Evolutionary conservation across 2,888 invertebrate species (phyloP), one percentile per base, ranked within the genome.

Genomic region (Stenodema calcarata): DNA sequence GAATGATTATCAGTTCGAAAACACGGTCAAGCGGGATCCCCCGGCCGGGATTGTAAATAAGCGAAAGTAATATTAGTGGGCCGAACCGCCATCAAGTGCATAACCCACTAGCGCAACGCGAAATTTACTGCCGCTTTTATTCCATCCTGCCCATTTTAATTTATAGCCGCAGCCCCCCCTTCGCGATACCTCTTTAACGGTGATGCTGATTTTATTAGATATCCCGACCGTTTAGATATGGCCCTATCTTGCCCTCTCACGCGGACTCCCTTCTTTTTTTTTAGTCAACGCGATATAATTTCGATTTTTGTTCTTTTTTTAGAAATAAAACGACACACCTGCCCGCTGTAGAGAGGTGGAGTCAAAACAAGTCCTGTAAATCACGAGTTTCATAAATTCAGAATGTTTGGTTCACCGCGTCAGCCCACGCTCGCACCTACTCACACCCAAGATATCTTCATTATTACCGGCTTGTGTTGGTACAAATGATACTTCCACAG

Each of bases 31-130:
- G 41, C 75, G 16, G 23, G 62, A 23, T n/a, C n/a, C n/a, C 73
- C 70, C 11, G 16, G 30, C 18, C 73, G 12, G 44, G 78, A 44
- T 78, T 78, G 78, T 44, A 47, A 78, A 78, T 78, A 78, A 78
- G 78, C 78, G 78, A 78, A 78, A 78, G 78, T 78, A 18, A 78
- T 78, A 78, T 78, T 78, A 78, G 44, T 78, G 78, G 78, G 78
- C 41, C 75, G 75, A 41, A 6, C 75, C 35, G 16, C 35, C 9
- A n/a, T 75, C 75, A 35, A 75, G 12, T 75, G 75, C 75, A 75
- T 62, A 62, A 23, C 62, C 62, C 62, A 62, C 62, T 50, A 62
- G 27, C 62, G 23, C 62, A 62, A 62, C 62, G 62, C 12, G 62
- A 75, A 75, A 75, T 75, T 75, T 75, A 75, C 75, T 62, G 62